Percentiles rank a stretch among this genome's conserved stretches.
These are phyloP conservation scores for Calycopis cecrops DNA, from an alignment of 1,140 invertebrate species.

Conservation along the genomic window DNA sequence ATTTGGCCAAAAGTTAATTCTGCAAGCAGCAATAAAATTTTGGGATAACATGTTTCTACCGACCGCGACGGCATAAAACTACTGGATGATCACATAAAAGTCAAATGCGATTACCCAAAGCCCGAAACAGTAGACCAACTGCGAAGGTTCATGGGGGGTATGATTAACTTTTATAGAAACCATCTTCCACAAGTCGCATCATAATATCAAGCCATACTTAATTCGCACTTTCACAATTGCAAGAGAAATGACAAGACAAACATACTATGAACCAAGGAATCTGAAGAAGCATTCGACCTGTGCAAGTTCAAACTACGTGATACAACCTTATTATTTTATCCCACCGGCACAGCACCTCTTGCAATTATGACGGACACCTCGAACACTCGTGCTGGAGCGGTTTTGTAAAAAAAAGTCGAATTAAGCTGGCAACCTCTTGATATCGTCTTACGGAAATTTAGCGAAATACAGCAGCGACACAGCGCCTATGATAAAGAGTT, in stretches of 20 bases:
- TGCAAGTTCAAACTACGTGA: slow-evolving; percentile 14
- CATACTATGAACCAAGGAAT: slow-evolving; percentile 21
- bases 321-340: slow-evolving; percentile 1
- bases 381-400: slow-evolving; percentile 8
- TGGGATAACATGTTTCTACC: slow-evolving; percentile 8
- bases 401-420: slow-evolving; percentile 12
- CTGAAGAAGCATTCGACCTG: slow-evolving; percentile 11
- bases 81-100: background rate
- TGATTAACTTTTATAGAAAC: slow-evolving; percentile 12
- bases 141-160: slow-evolving; percentile 7
- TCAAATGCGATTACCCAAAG: slow-evolving; percentile 8
- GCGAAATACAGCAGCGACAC: background rate
- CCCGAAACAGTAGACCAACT: slow-evolving; percentile 9
- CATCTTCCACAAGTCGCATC: slow-evolving; percentile 10
- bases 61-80: slow-evolving; percentile 7
- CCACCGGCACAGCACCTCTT: background rate
- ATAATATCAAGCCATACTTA: slow-evolving; percentile 7
- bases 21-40: background rate
- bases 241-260: slow-evolving; percentile 23
- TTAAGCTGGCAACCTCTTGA: slow-evolving; percentile 1
- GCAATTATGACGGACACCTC: slow-evolving; percentile 13
- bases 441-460: background rate
- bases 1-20: slow-evolving; percentile 13
- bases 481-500: slow-evolving; percentile 8
- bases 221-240: slow-evolving; percentile 7